Evolutionary conservation across 2,797 vertebrate species (phyloP).

Genomic region (Triplophysa bombifrons): DNA sequence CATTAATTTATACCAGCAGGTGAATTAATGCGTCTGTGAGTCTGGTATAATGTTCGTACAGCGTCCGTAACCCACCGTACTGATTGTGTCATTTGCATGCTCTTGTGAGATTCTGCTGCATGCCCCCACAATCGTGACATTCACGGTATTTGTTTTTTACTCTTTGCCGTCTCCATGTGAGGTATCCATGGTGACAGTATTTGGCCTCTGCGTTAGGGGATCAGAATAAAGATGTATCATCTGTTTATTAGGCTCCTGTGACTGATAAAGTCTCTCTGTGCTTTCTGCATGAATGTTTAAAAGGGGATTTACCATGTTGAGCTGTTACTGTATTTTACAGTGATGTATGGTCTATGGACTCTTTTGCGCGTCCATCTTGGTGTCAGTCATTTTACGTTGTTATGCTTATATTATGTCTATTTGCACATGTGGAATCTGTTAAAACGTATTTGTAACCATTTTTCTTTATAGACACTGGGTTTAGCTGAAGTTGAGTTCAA

Average conservation of each 20-base stretch:
- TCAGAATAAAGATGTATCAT: conserved; percentile 50
- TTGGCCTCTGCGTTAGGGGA: conserved; percentile 48
- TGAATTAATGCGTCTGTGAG: conserved; percentile 3
- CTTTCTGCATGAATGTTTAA: conserved; percentile 24
- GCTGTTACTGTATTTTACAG: not conserved
- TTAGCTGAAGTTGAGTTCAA: not conserved
- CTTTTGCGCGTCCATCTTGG: not conserved
- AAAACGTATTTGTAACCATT: not conserved
- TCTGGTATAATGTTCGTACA: not conserved
- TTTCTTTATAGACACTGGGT: not conserved
- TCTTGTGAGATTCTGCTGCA: conserved; percentile 43
- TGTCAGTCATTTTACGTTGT: conserved; percentile 14
- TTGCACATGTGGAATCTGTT: not conserved
- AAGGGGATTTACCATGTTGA: conserved; percentile 8
- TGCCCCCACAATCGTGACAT: conserved; percentile 55
- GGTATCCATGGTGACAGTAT: conserved; percentile 61
- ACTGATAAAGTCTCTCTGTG: conserved; percentile 36
- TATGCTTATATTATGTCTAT: not conserved
- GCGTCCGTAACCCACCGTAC: not conserved
- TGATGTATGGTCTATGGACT: not conserved
- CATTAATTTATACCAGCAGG: not conserved
- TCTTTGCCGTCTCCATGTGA: conserved; percentile 50
- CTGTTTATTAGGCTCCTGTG: conserved; percentile 32
- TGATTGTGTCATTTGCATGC: conserved; percentile 15
- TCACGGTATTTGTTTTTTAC: conserved; percentile 54